Conservation (phyloP, 2,888 invertebrate genomes). For the Heliconius ismenius region DNA sequence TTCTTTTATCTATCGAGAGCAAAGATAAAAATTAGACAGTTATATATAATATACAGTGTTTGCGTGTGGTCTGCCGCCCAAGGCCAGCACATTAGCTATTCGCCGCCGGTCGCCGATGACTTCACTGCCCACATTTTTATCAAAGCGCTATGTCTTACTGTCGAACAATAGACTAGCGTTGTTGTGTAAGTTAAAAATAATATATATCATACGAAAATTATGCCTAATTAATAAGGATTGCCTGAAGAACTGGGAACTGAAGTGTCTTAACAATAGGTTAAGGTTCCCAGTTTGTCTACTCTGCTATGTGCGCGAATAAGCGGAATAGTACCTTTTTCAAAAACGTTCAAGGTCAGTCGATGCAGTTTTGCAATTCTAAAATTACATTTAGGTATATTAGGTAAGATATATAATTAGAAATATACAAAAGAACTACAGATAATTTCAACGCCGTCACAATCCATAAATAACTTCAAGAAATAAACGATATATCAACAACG, state of each 20-base stretch:
- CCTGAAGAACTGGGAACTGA: too few species aligned
- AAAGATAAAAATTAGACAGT: slow-evolving; percentile 39
- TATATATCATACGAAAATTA: slow-evolving; percentile 20
- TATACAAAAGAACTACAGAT: background rate
- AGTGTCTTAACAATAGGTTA: too few species aligned
- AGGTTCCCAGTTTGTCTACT: too few species aligned
- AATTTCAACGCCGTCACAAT: background rate
- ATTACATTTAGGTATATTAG: background rate
- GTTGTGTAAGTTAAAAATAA: slow-evolving; percentile 28
- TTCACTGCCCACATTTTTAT: slow-evolving; percentile 56
- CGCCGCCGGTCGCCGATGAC: slow-evolving; percentile 51
- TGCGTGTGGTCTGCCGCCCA: slow-evolving; percentile 52
- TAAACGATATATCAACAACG: background rate
- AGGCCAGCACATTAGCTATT: slow-evolving; percentile 55
- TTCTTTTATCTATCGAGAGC: slow-evolving; percentile 10
- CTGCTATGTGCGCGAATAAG: too few species aligned
- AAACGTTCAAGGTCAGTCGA: too few species aligned
- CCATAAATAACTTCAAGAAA: background rate
- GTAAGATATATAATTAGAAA: background rate
- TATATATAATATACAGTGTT: slow-evolving; percentile 41
- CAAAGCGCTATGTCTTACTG: slow-evolving; percentile 43
- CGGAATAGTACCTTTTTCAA: too few species aligned
- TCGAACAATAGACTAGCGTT: slow-evolving; percentile 43
- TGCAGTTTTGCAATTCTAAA: background rate
- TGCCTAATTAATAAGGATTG: background rate